Conservation (phyloP, 37 sponge, comb jelly and placozoan species). For the Mnemiopsis leidyi region DNA sequence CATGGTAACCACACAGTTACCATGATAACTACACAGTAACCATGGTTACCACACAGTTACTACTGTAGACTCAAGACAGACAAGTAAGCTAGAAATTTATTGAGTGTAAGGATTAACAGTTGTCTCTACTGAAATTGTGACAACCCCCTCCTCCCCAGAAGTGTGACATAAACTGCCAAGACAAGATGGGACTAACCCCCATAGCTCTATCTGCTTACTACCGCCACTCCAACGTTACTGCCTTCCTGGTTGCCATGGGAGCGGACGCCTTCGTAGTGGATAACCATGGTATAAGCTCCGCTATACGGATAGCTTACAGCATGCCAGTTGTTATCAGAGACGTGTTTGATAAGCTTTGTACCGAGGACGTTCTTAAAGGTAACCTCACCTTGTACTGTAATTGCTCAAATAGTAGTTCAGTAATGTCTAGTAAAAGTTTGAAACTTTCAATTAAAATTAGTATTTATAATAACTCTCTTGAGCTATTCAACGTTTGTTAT, state of each 20-base stretch:
- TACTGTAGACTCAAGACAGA: not conserved
- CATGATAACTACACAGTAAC: no score
- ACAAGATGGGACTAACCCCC: constrained; percentile 1
- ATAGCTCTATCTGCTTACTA: not conserved
- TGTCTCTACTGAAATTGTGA: no score
- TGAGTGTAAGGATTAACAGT: no score
- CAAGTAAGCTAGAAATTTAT: no score
- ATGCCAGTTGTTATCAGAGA: not conserved
- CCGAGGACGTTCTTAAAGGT: constrained; percentile 6
- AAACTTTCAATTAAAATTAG: no score
- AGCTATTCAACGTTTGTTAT: no score
- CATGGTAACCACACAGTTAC: no score
- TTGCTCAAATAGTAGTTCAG: no score
- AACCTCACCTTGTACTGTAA: no score
- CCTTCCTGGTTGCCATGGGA: not conserved
- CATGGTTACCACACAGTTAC: not conserved
- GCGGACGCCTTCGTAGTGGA: constrained; percentile 5
- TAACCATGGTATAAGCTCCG: not conserved
- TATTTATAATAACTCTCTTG: no score
- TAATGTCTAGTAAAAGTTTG: no score
- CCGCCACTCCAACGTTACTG: constrained; percentile 36
- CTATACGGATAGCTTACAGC: not conserved
- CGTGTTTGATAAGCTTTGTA: constrained; percentile 28
- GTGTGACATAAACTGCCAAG: not conserved
- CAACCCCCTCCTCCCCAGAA: not conserved